Conservation (phyloP, 64 coral and sea anemone genomes). For the Stichodactyla mertensii region DNA sequence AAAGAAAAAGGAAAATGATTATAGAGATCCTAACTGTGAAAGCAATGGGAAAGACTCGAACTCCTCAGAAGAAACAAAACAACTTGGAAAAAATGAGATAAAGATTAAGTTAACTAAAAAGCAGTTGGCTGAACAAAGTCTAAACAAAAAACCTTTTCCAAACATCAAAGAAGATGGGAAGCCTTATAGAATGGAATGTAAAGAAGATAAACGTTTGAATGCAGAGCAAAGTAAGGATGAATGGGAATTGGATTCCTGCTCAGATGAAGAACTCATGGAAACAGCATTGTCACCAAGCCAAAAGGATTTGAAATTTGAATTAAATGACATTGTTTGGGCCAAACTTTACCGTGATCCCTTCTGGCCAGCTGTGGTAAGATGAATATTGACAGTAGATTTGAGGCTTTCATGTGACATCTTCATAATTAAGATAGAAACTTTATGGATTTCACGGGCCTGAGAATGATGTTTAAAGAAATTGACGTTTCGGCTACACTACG, state of each 20-base stretch:
- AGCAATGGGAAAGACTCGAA: neutral
- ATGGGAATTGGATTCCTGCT: slow-evolving; percentile 22
- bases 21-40: neutral
- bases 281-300: slow-evolving; percentile 21
- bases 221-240: neutral
- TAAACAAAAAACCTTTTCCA: neutral
- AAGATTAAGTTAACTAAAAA: neutral
- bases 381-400: neutral
- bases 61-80: neutral
- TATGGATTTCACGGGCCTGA: no score
- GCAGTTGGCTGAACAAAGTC: neutral
- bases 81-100: neutral
- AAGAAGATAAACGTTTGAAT: neutral
- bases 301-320: slow-evolving; percentile 33
- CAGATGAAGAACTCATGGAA: slow-evolving; percentile 46
- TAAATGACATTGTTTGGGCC: slow-evolving; percentile 52
- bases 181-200: neutral
- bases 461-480: no score
- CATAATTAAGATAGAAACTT: no score
- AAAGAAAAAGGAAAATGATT: neutral
- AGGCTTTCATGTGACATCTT: no score
- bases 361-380: slow-evolving; percentile 45
- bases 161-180: neutral
- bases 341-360: slow-evolving; percentile 38
- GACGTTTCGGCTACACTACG: no score